A percentile compares a stretch with the other conserved stretches of the same genome.
phyloP scores from a whole-genome alignment of 2,113 vertebrate genomes.

The Tenrec ecaudatus region DNA sequence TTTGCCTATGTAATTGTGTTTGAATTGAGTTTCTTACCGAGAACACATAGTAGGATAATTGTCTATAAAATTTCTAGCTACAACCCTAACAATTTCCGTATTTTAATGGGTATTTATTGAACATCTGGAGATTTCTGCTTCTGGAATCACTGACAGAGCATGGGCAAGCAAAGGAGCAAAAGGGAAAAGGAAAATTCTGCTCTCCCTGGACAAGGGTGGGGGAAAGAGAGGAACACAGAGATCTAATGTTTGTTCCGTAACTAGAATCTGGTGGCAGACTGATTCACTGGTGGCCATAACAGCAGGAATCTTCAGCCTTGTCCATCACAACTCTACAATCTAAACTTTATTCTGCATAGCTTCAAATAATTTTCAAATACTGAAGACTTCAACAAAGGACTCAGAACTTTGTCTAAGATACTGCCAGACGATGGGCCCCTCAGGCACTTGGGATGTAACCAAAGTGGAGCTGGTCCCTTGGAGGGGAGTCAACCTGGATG shows the following conservation, averaged over 20 bases:
- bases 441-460: no score
- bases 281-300: neutral
- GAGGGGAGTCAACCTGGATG: no score
- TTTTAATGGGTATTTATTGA: neutral
- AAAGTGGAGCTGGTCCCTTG: no score
- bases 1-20: neutral
- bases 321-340: neutral
- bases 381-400: no score
- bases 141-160: neutral
- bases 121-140: neutral
- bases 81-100: neutral
- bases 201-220: neutral
- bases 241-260: neutral
- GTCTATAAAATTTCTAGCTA: neutral
- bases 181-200: neutral
- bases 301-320: neutral
- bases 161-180: neutral
- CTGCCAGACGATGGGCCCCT: no score
- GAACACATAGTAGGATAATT: neutral
- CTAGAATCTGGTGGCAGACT: neutral
- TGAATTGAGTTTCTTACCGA: neutral
- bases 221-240: neutral
- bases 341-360: neutral
- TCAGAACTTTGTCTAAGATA: no score
- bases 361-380: no score